Conservation (phyloP, 2,797 vertebrate genomes). For the Echeneis naucrates region DNA sequence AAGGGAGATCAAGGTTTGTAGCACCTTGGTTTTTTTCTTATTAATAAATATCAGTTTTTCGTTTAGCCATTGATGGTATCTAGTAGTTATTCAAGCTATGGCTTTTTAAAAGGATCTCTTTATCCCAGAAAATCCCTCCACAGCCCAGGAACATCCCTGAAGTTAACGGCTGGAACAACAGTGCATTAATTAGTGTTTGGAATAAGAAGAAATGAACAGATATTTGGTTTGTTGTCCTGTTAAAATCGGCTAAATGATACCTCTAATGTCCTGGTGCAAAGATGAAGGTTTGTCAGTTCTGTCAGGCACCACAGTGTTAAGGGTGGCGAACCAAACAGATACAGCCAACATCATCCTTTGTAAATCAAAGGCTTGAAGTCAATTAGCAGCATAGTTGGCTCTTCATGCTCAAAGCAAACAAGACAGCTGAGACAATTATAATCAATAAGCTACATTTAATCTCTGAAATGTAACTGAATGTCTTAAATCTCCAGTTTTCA, state of each 20-base stretch:
- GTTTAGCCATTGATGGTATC: slow-evolving; percentile 6
- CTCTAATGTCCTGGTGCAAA: background rate
- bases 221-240: background rate
- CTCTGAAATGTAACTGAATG: background rate
- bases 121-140: background rate
- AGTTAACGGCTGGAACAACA: background rate
- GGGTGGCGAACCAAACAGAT: background rate
- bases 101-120: background rate
- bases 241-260: background rate
- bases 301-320: background rate
- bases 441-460: background rate
- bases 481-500: background rate
- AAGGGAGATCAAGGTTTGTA: slow-evolving; percentile 62
- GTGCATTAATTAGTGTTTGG: background rate
- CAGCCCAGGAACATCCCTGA: background rate
- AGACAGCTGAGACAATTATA: background rate
- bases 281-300: background rate
- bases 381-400: background rate
- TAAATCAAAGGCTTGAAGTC: slow-evolving; percentile 4
- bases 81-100: slow-evolving; percentile 7
- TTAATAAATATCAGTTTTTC: slow-evolving; percentile 31
- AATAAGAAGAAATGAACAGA: background rate
- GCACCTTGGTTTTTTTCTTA: slow-evolving; percentile 48
- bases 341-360: background rate
- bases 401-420: background rate